Evolutionary conservation across 2,797 vertebrate species (phyloP), one percentile per base, ranked within the genome.

Genomic region (Sebastes goodei): DNA sequence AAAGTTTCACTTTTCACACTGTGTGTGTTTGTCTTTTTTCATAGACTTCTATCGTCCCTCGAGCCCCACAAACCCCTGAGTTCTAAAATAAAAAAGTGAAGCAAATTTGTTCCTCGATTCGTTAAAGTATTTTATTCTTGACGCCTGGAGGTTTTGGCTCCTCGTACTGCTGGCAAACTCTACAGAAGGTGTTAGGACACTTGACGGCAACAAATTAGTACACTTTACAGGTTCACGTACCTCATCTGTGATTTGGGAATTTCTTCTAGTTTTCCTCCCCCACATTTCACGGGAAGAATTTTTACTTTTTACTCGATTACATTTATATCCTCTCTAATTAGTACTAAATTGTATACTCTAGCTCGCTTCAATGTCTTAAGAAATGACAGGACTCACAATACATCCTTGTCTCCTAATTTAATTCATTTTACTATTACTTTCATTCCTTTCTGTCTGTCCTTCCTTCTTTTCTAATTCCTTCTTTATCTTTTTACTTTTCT

Each of bases 21-120:
- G 96, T 97, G 96, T 97, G 97, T 97, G 96, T 97, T 96, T 73
- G 56, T 78, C 73, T 83, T 95, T 97, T n/a, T 96, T 96, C 96
- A 96, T 95, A 96, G 95, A 96, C 96, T 92, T 94, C 96, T 95
- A 94, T 94, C 95, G 94, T 92, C 96, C 96, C 66, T 75, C 25
- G 32, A 95, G 94, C 94, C 94, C 60, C 27, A 59, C 38, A 95
- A 96, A 96, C 93, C 93, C 95, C 95, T 95, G 94, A 93, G 92
- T 96, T 94, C 68, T 57, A 71, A 80, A 86, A 91, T 63, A 84
- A 84, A 83, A 74, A 71, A 76, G 15, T 69, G 33, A 74, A 75
- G 42, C 38, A 93, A 95, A 10, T 95, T 93, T 63, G 71, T 95
- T 95, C 91, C 94, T 95, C 93, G 89, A 93, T 96, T 95, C 92